Evolutionary conservation across 2,113 vertebrate genomes (phyloP), one percentile per base, ranked within the genome.

Genomic region (Macroglossus sobrinus): DNA sequence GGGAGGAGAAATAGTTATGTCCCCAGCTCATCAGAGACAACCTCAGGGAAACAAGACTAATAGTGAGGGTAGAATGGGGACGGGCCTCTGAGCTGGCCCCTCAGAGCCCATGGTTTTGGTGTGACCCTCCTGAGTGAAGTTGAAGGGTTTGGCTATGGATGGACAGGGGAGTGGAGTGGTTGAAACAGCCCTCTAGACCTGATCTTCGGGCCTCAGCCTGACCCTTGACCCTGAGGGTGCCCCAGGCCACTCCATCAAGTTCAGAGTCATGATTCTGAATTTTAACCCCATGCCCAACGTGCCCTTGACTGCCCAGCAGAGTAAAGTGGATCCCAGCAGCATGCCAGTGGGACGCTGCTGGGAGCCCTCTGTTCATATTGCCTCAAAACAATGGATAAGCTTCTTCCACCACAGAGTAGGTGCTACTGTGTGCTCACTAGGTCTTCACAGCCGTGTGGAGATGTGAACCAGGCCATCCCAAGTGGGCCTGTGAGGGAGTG

Each of bases 381-480:
- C 82, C 35, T 38, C 12, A 57, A 47, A 21, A 9, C 5, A 4
- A 2, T 8, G 66, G 47, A 19, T 13, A 19, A 22, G 22, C 43
- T 57, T 13, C n/a, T 11, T 5, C 28, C 21, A 21, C 35, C 18
- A 22, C 33, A 63, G 16, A 18, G n/a, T 50, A 50, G 47, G 47
- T 50, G 47, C 47, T 50, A 15, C 14, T 50, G 47, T 50, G 47
- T 15, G 47, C 47, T 50, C 10, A 1, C 12, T 14, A 45, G 24
- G 24, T 35, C 30, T 30, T 38, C 38, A 15, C 12, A 28, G 43
- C 5, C 4, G 21, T 1, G 72, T 4, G 40, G 30, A 13, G 0
- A 0, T 38, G 33, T 69, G 12, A 1, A 1, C 3, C 85, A 30
- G 22, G 18, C 33, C 0, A 1, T 2, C 80, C 47, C 40, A 35